Evolutionary conservation across 2,797 vertebrate genomes (phyloP).

Genomic region (Sebastes wilsoni): DNA sequence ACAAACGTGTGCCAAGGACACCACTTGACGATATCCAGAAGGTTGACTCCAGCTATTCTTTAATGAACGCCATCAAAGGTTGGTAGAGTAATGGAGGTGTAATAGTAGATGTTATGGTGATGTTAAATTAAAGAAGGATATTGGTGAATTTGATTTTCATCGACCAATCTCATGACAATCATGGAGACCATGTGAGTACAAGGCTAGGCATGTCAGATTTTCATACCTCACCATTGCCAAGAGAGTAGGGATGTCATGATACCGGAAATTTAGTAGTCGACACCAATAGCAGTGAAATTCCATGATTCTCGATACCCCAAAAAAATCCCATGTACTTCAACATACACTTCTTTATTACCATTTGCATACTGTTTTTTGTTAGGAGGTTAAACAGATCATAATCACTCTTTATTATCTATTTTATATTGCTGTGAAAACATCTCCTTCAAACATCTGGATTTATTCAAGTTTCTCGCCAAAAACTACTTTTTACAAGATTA

Average conservation of each 20-base stretch:
- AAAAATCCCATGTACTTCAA: too few species aligned
- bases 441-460: too few species aligned
- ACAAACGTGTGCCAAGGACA: constrained; percentile 51
- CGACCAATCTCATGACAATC: background rate
- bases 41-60: constrained; percentile 23
- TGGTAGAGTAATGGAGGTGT: background rate
- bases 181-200: background rate
- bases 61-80: constrained; percentile 27
- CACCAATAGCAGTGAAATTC: too few species aligned
- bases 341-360: too few species aligned
- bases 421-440: too few species aligned
- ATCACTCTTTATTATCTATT: too few species aligned
- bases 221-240: background rate
- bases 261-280: too few species aligned
- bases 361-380: too few species aligned
- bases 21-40: constrained; percentile 19
- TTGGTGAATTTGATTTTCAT: background rate
- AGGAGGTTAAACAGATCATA: too few species aligned
- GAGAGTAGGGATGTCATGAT: background rate
- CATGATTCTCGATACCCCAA: too few species aligned
- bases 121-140: constrained; percentile 11
- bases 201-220: background rate
- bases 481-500: too few species aligned
- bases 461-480: too few species aligned
- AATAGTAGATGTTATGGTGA: background rate